Conservation (phyloP, 2,888 invertebrate species). For the Ditula angustiorana region DNA sequence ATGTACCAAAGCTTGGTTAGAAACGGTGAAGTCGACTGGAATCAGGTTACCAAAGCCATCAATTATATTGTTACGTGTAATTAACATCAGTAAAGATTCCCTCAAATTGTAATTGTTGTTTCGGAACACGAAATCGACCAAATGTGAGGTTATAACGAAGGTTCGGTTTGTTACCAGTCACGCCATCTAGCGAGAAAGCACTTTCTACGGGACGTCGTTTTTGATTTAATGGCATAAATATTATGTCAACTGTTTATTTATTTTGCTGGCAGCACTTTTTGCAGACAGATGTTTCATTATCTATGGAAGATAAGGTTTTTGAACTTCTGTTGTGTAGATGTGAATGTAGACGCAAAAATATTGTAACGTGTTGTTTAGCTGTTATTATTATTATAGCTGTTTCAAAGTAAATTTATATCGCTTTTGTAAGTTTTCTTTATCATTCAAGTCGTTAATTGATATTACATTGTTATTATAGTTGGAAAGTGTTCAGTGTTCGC, state of each 20-base stretch:
- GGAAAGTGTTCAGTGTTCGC: slow-evolving; percentile 41
- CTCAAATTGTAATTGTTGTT: slow-evolving; percentile 48
- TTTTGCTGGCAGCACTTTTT: background rate
- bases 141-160: slow-evolving; percentile 47
- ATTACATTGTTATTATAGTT: background rate
- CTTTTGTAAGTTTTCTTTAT: slow-evolving; percentile 19
- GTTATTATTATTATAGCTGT: background rate
- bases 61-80: slow-evolving; percentile 61
- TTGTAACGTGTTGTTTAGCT: background rate
- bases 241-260: slow-evolving; percentile 22
- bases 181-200: slow-evolving; percentile 68
- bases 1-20: slow-evolving; percentile 22
- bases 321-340: background rate
- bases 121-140: slow-evolving; percentile 35
- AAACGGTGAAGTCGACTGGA: slow-evolving; percentile 51
- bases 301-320: background rate
- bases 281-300: slow-evolving; percentile 4
- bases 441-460: background rate
- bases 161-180: slow-evolving; percentile 59
- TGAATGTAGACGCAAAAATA: background rate
- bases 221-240: slow-evolving; percentile 20
- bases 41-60: slow-evolving; percentile 61
- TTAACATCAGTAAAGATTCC: slow-evolving; percentile 60
- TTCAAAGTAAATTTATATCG: background rate
- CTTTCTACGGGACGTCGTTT: slow-evolving; percentile 28